Conservation (phyloP, 2,888 invertebrate species). For the Nemotelus nigrinus region DNA sequence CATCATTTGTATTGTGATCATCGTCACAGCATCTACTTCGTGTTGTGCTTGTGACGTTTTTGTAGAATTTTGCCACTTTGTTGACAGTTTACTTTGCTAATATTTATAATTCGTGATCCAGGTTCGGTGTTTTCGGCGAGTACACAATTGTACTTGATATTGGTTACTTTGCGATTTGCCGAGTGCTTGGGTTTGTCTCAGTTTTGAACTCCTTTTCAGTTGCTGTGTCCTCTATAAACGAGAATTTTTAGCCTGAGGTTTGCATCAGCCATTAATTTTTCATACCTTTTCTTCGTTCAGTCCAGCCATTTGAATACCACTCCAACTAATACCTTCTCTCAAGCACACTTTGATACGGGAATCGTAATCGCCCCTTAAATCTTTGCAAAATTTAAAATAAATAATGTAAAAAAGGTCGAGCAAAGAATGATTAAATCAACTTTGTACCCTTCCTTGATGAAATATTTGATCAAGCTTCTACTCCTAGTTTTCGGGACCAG, state of each 20-base stretch:
- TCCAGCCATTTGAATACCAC: not conserved
- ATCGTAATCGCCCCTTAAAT: not conserved
- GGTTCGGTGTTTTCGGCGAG: conserved; percentile 50
- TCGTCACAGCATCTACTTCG: conserved; percentile 1
- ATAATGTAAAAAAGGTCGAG: conserved; percentile 31
- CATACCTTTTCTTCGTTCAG: not conserved
- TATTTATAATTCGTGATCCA: conserved; percentile 53
- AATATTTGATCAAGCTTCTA: conserved; percentile 18
- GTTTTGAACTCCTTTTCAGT: conserved; percentile 5
- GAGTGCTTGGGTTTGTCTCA: conserved; percentile 8
- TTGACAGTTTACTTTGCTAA: conserved; percentile 52
- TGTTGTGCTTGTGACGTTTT: conserved; percentile 47
- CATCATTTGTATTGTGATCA: conserved; percentile 10
- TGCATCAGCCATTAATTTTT: conserved; percentile 25
- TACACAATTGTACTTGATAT: conserved; percentile 47
- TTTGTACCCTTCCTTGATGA: not conserved
- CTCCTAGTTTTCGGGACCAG: too few relatives aligned
- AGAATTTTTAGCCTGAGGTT: not conserved
- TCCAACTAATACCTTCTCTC: too few relatives aligned
- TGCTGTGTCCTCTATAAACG: conserved; percentile 17
- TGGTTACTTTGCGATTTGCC: conserved; percentile 34
- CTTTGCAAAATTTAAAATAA: conserved; percentile 26
- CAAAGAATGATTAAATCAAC: conserved; percentile 26
- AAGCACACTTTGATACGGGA: too few relatives aligned
- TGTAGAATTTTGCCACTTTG: conserved; percentile 50